A percentile compares a stretch with the other conserved stretches of the same genome.
These are phyloP conservation scores for Cactoblastis cactorum DNA, from an alignment of 2,888 invertebrate species.

Conservation along the genomic window DNA sequence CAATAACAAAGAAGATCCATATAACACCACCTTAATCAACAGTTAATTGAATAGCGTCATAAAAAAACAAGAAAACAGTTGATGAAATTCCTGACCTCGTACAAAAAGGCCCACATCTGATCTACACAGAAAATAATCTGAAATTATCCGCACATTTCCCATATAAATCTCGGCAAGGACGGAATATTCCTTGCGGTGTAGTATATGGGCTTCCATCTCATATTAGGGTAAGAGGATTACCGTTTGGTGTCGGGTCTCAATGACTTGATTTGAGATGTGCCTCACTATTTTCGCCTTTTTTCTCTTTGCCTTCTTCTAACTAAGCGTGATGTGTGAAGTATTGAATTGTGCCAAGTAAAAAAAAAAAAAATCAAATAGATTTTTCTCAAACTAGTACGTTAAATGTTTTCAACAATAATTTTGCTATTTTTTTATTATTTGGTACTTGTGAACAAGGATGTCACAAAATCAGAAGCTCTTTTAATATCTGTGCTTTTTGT, in stretches of 20 bases:
- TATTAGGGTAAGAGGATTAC: constrained; percentile 64
- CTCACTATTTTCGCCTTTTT: neutral
- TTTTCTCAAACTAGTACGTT: too few species aligned
- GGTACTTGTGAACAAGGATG: too few species aligned
- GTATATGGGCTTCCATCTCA: constrained; percentile 46
- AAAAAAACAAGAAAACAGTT: neutral
- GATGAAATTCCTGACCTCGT: neutral
- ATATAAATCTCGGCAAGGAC: constrained; percentile 6
- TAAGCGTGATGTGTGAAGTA: neutral
- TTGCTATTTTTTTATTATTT: too few species aligned
- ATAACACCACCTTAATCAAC: too few species aligned
- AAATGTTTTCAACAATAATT: too few species aligned
- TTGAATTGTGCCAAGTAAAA: neutral
- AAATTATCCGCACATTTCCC: constrained; percentile 10
- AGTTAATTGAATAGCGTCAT: too few species aligned
- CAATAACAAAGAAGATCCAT: too few species aligned
- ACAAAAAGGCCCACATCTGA: constrained; percentile 4
- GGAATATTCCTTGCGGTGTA: constrained; percentile 8
- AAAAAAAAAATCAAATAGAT: neutral
- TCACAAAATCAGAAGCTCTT: too few species aligned
- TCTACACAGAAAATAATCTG: constrained; percentile 5
- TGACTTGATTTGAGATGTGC: constrained; percentile 21
- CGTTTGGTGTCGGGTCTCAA: constrained; percentile 41
- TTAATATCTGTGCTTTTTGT: too few species aligned
- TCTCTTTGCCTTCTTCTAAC: constrained; percentile 1